These are phyloP conservation scores for Escarpia spicata DNA, from an alignment of 2,888 invertebrate species.

Conservation along the genomic window DNA sequence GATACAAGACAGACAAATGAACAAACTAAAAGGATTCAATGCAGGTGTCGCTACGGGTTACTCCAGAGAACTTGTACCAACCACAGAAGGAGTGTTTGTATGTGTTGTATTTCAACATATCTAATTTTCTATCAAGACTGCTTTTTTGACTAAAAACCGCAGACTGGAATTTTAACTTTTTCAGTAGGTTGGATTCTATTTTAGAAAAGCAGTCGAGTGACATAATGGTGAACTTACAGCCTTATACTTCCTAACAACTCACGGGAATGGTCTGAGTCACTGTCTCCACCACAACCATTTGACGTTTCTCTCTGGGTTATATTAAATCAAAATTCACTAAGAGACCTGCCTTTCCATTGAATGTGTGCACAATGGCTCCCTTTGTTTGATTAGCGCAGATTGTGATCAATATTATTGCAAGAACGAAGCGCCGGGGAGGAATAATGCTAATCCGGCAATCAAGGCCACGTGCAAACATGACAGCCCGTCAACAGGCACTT, in stretches of 20 bases:
- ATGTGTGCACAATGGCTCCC: background rate
- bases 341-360: background rate
- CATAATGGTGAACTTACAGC: no score
- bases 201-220: background rate
- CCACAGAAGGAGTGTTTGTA: background rate
- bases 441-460: background rate
- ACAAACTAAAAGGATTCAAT: background rate
- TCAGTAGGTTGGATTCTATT: background rate
- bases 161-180: background rate
- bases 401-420: constrained; percentile 7
- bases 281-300: background rate
- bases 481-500: background rate
- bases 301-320: background rate
- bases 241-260: background rate
- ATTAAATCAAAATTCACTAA: background rate
- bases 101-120: background rate
- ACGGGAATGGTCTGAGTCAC: background rate
- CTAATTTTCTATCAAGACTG: background rate
- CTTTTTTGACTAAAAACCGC: background rate
- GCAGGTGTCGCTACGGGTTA: background rate
- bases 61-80: background rate
- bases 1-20: background rate
- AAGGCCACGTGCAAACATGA: background rate
- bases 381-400: constrained; percentile 5
- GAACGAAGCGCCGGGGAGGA: background rate